phyloP scores from a whole-genome alignment of 1,140 invertebrate species.

The Zaprionus ghesquierei region DNA sequence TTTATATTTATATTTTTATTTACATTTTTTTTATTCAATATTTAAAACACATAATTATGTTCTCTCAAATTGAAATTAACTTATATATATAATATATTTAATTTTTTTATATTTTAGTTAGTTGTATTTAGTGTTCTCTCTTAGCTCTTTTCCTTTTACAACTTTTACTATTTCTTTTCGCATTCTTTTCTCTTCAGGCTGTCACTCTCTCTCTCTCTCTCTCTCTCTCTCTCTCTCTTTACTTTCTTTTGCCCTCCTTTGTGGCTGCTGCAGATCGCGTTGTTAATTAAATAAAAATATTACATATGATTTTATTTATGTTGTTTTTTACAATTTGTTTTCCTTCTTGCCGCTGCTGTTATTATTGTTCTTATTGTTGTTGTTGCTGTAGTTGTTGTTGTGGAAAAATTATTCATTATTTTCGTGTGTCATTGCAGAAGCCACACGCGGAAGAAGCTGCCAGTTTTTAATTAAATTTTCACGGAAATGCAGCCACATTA shows the following conservation, averaged over 20 bases:
- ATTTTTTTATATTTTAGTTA: too few species aligned
- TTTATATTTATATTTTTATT: background rate
- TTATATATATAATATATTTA: too few species aligned
- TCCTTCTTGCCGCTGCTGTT: conserved; percentile 7
- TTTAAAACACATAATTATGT: too few species aligned
- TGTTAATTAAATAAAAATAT: conserved; percentile 57
- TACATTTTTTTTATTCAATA: too few species aligned
- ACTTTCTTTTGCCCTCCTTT: background rate
- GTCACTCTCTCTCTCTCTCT: too few species aligned
- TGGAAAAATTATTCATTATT: conserved; percentile 50
- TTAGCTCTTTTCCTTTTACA: background rate
- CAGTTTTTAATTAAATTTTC: conserved; percentile 69
- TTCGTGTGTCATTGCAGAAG: conserved; percentile 29
- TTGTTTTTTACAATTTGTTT: conserved; percentile 11
- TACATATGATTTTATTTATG: conserved; percentile 24
- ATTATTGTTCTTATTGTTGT: conserved; percentile 19
- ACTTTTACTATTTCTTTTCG: background rate
- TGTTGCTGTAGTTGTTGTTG: too few species aligned
- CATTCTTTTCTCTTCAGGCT: background rate
- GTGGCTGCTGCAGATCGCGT: conserved; percentile 15
- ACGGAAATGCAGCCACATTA: conserved; percentile 61
- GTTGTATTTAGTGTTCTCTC: too few species aligned
- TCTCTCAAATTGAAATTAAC: too few species aligned
- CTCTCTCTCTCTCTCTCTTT: background rate
- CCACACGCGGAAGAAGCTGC: conserved; percentile 19